These are phyloP conservation scores for Thamnaconus septentrionalis DNA, from an alignment of 2,113 vertebrate genomes.

Conservation along the genomic window DNA sequence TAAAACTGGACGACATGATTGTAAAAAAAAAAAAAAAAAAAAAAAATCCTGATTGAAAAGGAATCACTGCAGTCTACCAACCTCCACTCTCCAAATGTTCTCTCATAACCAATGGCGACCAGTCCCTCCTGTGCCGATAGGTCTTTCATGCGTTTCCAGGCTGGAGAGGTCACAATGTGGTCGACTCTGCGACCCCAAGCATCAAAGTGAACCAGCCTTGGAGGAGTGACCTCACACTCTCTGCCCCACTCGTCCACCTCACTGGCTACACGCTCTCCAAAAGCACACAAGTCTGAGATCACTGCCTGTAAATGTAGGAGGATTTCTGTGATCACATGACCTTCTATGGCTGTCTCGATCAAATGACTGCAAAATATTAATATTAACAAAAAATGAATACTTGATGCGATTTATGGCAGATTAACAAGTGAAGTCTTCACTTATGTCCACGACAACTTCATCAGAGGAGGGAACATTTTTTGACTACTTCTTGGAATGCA, in stretches of 20 bases:
- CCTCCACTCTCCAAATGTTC: conserved; percentile 78
- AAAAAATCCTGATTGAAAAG: neutral
- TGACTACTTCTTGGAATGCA: no score
- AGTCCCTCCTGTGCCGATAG: conserved; percentile 79
- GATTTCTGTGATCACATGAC: neutral
- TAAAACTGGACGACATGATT: neutral
- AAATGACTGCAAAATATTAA: no score
- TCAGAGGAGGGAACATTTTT: no score
- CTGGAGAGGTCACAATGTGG: conserved; percentile 75
- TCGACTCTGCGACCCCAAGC: conserved; percentile 77
- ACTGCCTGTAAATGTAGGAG: conserved; percentile 54
- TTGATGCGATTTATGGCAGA: no score
- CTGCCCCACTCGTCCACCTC: conserved; percentile 73
- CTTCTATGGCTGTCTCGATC: neutral
- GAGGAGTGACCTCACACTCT: conserved; percentile 79
- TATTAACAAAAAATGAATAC: no score
- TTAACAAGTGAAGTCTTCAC: neutral
- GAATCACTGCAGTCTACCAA: conserved; percentile 17
- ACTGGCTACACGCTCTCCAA: conserved; percentile 73
- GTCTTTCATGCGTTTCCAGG: conserved; percentile 81
- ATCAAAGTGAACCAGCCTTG: conserved; percentile 73
- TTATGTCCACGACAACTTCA: no score
- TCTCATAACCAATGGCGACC: conserved; percentile 80
- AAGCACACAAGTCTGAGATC: conserved; percentile 71
- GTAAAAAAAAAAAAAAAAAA: neutral